Conservation (phyloP, 2,797 vertebrate species). For the Megaceryle alcyon region DNA sequence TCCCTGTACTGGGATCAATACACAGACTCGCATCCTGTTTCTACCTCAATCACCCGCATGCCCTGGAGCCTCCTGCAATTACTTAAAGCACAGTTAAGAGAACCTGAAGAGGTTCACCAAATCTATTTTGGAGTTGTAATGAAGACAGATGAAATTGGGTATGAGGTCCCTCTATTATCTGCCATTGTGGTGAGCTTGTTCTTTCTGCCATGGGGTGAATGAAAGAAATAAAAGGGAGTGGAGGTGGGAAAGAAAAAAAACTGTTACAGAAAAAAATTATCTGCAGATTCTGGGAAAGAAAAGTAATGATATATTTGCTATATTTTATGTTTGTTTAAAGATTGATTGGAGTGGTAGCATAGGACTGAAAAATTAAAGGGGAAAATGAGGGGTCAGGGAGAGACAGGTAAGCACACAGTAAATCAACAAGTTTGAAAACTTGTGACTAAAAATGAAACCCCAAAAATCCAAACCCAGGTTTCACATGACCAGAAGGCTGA, state of each 20-base stretch:
- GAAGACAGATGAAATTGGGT: background rate
- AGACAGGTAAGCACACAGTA: background rate
- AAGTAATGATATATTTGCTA: background rate
- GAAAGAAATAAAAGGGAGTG: background rate
- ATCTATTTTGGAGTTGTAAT: background rate
- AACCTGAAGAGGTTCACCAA: background rate
- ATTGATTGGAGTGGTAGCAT: background rate
- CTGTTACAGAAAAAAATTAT: background rate
- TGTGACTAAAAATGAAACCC: background rate
- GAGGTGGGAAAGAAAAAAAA: background rate
- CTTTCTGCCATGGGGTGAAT: background rate
- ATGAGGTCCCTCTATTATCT: background rate
- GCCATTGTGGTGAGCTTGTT: background rate
- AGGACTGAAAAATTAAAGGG: background rate
- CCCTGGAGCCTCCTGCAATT: background rate
- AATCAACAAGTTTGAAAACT: background rate
- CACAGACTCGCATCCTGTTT: background rate
- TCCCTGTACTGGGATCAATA: background rate
- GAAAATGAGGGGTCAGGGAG: rapidly evolving
- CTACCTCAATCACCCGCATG: background rate
- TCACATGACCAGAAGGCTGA: background rate
- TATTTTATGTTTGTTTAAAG: background rate
- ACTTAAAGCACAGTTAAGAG: background rate
- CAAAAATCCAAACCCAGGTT: background rate
- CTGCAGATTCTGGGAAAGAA: background rate